Percentiles rank a stretch among this genome's conserved stretches.
Conservation (phyloP, 2,797 vertebrate genomes). For the Arvicola amphibius region DNA sequence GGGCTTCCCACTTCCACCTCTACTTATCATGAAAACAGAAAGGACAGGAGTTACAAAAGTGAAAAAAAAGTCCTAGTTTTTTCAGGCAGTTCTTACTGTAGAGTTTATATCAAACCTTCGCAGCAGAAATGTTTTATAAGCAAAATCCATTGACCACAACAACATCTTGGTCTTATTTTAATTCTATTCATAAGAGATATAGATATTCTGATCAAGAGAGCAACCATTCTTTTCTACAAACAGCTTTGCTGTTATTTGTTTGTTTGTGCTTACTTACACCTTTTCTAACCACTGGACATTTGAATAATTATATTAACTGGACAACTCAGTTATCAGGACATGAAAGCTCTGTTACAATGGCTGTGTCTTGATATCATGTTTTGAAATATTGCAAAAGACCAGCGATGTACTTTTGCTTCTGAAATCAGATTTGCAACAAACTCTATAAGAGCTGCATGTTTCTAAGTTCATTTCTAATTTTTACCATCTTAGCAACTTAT, state of each 20-base stretch:
- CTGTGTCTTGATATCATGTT: background rate
- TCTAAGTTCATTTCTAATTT: constrained; percentile 63
- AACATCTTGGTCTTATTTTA: constrained; percentile 43
- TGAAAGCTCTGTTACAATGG: background rate
- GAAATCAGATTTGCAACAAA: background rate
- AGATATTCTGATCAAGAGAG: background rate
- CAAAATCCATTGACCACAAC: background rate
- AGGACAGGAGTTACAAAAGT: background rate
- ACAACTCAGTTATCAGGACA: background rate
- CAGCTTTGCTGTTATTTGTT: background rate
- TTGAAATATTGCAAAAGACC: constrained; percentile 13
- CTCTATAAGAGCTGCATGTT: constrained; percentile 4
- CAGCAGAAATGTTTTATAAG: constrained; percentile 30
- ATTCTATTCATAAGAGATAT: background rate
- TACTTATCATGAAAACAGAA: constrained; percentile 55
- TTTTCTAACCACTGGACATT: background rate
- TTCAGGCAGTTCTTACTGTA: background rate
- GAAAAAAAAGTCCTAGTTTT: constrained; percentile 11
- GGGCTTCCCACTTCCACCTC: background rate
- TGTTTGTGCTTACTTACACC: background rate
- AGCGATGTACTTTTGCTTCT: constrained; percentile 13
- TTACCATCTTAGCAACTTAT: constrained; percentile 18
- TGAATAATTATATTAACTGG: background rate
- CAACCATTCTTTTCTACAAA: background rate
- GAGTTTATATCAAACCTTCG: background rate